Conservation (phyloP, 2,797 vertebrate genomes). For the Antrozous pallidus region DNA sequence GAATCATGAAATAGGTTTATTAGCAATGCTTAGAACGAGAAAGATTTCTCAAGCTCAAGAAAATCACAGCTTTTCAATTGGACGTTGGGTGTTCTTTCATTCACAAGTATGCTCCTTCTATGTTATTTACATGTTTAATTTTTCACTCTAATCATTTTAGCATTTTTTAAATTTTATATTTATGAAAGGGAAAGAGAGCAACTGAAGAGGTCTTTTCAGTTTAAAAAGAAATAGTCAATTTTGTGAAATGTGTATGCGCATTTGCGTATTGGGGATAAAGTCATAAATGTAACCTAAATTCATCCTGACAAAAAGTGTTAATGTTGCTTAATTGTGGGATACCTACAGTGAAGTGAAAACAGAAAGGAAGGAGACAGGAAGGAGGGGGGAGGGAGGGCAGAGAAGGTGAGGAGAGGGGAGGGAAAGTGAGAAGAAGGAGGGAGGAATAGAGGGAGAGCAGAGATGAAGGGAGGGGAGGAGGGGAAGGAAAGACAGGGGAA, state of each 20-base stretch:
- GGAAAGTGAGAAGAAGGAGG: too few relatives aligned
- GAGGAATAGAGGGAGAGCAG: too few relatives aligned
- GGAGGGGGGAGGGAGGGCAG: too few relatives aligned
- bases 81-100: background rate
- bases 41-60: background rate
- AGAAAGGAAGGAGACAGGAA: background rate
- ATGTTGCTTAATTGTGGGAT: background rate
- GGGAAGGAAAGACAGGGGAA: background rate
- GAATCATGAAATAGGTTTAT: background rate
- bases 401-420: too few relatives aligned
- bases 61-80: background rate
- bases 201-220: background rate
- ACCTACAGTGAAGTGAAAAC: too few relatives aligned
- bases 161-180: background rate
- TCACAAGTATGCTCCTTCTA: background rate
- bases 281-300: background rate
- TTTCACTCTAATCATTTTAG: background rate
- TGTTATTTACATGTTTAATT: background rate
- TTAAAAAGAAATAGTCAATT: constrained; percentile 23
- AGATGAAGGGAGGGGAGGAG: accelerated
- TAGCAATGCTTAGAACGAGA: background rate
- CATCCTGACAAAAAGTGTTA: background rate
- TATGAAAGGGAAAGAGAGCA: background rate
- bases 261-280: background rate
- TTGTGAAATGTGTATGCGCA: background rate